Base-by-base conservation (phyloP, 2,113 vertebrate genomes). In the Megaceryle maxima region DNA sequence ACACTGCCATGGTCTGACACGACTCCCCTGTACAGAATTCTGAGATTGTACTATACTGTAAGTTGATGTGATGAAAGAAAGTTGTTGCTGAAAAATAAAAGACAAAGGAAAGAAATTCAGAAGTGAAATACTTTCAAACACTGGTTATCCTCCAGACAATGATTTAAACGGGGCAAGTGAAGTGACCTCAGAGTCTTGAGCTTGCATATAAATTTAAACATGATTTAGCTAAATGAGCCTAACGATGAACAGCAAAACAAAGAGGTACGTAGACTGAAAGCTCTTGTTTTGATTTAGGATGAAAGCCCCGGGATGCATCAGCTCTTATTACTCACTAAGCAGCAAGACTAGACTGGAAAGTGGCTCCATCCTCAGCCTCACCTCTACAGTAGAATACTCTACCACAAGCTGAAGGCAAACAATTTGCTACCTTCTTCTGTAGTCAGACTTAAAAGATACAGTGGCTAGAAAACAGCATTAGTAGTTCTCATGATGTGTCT, bases 11-110 rank as follows among this genome's bases (percentile, higher is more conserved):
- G 80, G 99, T 98, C 98, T 99, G 99, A 98, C 99, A 99, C 5
- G 98, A 99, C 92, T 99, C 99, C 75, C 98, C 99, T 21, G 99
- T 99, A 98, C 99, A 99, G 98, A 99, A 99, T 96, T 99, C 99
- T 33, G 99, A 99, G 98, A 99, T 99, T 97, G 99, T 99, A 98
- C 99, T 99, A 97, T 99, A 99, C 97, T 99, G 99, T 95, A 99
- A 98, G 98, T 99, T 99, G 97, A 99, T 99, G 91, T 99, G 99
- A 97, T 99, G 99, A 98, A 99, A 99, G 96, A 99, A 99, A 2
- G 99, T 99, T 37, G 99, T 99, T 56, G 99, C 99, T 99, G 98
- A 69, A 92, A 96, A 91, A 95, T 53, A 55, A 29, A 95, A 82
- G 79, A 95, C 48, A 80, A 83, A 89, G 48, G 74, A 29, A 59